These are phyloP conservation scores for Sebastes kiyomatsui DNA, from an alignment of 2,797 vertebrate species.

Conservation along the genomic window DNA sequence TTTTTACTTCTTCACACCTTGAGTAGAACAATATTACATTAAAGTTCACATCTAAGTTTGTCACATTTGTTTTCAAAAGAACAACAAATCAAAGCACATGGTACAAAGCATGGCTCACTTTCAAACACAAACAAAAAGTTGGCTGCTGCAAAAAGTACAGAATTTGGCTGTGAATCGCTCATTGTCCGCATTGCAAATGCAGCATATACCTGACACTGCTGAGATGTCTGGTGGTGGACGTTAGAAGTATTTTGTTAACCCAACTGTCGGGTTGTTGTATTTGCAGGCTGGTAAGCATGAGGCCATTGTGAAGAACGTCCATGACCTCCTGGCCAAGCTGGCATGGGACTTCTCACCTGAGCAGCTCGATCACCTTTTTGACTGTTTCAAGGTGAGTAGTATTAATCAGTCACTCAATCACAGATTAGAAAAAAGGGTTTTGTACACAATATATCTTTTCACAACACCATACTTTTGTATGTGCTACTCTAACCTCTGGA, in stretches of 20 bases:
- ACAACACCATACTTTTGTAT: background rate
- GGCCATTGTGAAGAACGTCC: slow-evolving; percentile 99
- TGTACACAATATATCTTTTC: background rate
- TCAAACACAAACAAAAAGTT: background rate
- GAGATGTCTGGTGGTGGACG: background rate
- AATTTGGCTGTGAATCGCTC: background rate
- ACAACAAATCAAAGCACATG: background rate
- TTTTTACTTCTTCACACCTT: background rate
- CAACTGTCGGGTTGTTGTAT: slow-evolving; percentile 2
- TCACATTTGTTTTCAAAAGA: background rate
- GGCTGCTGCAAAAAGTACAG: background rate
- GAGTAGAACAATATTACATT: background rate
- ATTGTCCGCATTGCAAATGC: background rate
- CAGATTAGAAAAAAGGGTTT: background rate
- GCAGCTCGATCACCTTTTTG: slow-evolving; percentile 98
- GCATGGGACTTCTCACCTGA: slow-evolving; percentile 99
- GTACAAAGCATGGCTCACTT: background rate
- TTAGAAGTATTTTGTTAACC: background rate
- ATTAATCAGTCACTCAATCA: background rate
- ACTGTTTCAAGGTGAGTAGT: slow-evolving; percentile 95
- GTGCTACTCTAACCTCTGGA: background rate
- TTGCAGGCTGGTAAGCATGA: slow-evolving; percentile 97
- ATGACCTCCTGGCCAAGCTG: slow-evolving; percentile 97
- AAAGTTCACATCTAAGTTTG: background rate
- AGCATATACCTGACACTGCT: background rate